Evolutionary conservation across 92 coral and sea anemone genomes (phyloP), one percentile per base, ranked within the genome.

Genomic region (Heteractis magnifica): DNA sequence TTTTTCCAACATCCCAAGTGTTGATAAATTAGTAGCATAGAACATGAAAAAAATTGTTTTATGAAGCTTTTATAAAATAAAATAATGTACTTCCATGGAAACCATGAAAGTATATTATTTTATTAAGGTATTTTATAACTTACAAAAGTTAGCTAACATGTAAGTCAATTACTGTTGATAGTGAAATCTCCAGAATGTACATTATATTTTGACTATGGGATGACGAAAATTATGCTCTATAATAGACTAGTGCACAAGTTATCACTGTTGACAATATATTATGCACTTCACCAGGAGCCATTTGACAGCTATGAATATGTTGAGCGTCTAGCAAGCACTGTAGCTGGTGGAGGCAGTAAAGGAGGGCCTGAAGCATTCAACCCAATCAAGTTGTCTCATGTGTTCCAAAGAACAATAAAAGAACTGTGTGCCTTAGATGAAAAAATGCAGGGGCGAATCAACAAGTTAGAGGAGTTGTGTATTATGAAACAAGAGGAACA

Each of bases 311-410:
- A 87, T 90, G 98, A 93, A 60, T 95, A 89, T 85, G 98, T 95
- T 48, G 98, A 95, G 58, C 97, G 98, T 7, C 89, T 95, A 86
- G 98, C 98, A 9, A 95, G 98, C 65, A 93, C 98, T 15, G 95
- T 94, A n/a, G 98, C 75, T 34, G 98, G 98, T 65, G 98, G 98
- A 3, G 98, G 98, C 0, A 93, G 93, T 71, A 95, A 92, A 65
- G 98, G 98, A 62, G 70, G 70, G 4, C 26, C 70, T 18, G 70
- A 62, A 3, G 87, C 98, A 5, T 93, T 95, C 89, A 92, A 95
- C 59, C 98, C 98, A 20, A 89, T 86, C 78, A 94, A 92, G 60
- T 84, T 95, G 60, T 92, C 95, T 49, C 89, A 87, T 73, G 94
- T 91, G 6, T 95, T 94, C 88, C 90, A 94, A 65, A 92, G 85